Conservation (phyloP, 2,888 invertebrate genomes). For the Agrilus cyanescens region DNA sequence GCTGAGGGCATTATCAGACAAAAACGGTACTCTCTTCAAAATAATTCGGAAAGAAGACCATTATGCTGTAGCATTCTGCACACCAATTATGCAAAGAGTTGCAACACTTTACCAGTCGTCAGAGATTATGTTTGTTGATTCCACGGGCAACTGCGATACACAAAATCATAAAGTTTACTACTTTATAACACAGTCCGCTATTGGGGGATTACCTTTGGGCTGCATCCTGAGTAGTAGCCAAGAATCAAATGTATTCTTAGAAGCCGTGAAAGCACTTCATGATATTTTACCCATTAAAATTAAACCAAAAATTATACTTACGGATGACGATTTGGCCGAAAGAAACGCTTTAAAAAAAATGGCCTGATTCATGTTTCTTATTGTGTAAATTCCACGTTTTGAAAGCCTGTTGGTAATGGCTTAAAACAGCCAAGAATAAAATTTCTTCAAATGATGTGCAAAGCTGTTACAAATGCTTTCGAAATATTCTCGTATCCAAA, state of each 20-base stretch:
- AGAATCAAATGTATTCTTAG: too few relatives aligned
- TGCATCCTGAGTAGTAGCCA: slow-evolving; percentile 5
- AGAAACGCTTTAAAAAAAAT: slow-evolving; percentile 4
- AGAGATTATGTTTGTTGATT: slow-evolving; percentile 11
- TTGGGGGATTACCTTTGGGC: slow-evolving; percentile 7
- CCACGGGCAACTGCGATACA: slow-evolving; percentile 10
- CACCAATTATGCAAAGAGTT: slow-evolving; percentile 10
- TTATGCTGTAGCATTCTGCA: slow-evolving; percentile 8
- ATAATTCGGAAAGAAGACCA: slow-evolving; percentile 6
- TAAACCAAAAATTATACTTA: too few relatives aligned
- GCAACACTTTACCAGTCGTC: slow-evolving; percentile 2
- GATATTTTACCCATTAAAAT: too few relatives aligned
- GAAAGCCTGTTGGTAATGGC: slow-evolving; percentile 2
- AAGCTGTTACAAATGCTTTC: slow-evolving; percentile 1
- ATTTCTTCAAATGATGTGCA: neutral
- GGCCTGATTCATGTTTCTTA: neutral
- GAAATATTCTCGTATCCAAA: neutral
- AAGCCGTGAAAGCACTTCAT: too few relatives aligned
- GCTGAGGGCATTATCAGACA: slow-evolving; percentile 8
- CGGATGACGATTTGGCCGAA: too few relatives aligned
- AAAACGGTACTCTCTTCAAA: slow-evolving; percentile 3
- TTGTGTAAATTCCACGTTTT: slow-evolving; percentile 3
- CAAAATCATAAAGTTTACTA: slow-evolving; percentile 8
- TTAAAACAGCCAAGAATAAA: neutral
- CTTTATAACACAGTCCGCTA: slow-evolving; percentile 6